Evolutionary conservation across 2,113 vertebrate genomes (phyloP).

Genomic region (Hippolais icterina): DNA sequence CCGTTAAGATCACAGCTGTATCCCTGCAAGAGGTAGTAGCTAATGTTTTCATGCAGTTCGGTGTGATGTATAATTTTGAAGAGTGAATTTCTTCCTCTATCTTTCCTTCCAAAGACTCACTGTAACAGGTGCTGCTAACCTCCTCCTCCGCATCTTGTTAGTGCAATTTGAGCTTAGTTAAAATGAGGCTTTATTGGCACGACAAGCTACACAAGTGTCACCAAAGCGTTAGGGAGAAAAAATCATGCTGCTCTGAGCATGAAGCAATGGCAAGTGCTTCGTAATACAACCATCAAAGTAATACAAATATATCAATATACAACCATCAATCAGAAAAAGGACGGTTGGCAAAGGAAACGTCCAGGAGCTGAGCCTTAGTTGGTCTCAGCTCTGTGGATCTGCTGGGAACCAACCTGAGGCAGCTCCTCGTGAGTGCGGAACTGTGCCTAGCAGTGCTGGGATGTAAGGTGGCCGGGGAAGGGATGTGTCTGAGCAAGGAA

Average conservation of each 20-base stretch:
- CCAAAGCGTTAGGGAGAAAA: background rate
- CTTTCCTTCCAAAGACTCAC: background rate
- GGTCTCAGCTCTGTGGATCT: background rate
- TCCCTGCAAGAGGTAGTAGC: background rate
- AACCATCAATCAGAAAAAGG: background rate
- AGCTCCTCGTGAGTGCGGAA: background rate
- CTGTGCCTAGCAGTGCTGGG: background rate
- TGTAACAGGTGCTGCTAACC: background rate
- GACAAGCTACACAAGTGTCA: background rate
- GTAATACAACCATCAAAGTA: background rate
- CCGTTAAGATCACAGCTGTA: background rate
- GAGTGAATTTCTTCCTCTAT: background rate
- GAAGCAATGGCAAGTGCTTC: rapidly evolving
- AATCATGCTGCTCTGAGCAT: background rate
- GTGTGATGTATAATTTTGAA: background rate
- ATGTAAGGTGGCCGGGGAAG: background rate
- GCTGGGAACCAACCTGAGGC: background rate
- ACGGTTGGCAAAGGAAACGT: background rate
- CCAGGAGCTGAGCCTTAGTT: background rate
- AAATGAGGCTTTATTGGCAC: background rate
- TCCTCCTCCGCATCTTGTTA: background rate
- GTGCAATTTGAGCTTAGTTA: background rate
- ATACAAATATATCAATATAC: background rate
- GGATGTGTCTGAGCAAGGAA: background rate
- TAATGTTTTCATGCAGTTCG: background rate